Evolutionary conservation across 2,888 invertebrate species (phyloP), one percentile per base, ranked within the genome.

Genomic region (Rhopalosiphum nymphaeae): DNA sequence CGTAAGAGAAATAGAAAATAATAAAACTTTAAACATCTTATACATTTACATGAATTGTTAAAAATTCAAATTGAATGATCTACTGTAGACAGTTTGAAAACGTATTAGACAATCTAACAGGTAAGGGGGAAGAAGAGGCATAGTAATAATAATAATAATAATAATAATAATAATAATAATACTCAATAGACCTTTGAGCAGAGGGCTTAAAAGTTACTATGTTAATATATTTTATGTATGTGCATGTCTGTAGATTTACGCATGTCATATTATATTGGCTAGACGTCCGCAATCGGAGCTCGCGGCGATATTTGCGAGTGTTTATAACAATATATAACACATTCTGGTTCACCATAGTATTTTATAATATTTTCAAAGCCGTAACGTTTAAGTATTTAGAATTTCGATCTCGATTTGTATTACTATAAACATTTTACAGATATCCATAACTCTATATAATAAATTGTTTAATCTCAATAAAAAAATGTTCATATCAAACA

Each of bases 151-250:
- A n/a, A n/a, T n/a, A n/a, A n/a, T n/a, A n/a, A n/a, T n/a, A n/a
- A n/a, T n/a, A n/a, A n/a, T n/a, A n/a, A n/a, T n/a, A n/a, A n/a
- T n/a, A n/a, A n/a, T n/a, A n/a, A n/a, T n/a, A n/a, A n/a, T n/a
- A 67, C n/a, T 67, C 13, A 67, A 67, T 67, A 67, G 4, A 67
- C n/a, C 67, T 67, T 67, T 67, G n/a, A 67, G 16, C 1, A n/a
- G 67, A 67, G 16, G n/a, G n/a, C 16, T 67, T n/a, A 67, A 67
- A 67, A 67, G n/a, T n/a, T n/a, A n/a, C n/a, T 67, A n/a, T 67
- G 67, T 67, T 67, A 67, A 67, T 67, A 67, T 67, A n/a, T n/a
- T 67, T 67, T 67, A 67, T n/a, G 13, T n/a, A n/a, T 67, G n/a
- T n/a, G 29, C 11, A 11, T 67, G n/a, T 67, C 67, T n/a, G 67